These are phyloP conservation scores for Prionace glauca DNA, from an alignment of 2,797 vertebrate genomes.

Conservation along the genomic window DNA sequence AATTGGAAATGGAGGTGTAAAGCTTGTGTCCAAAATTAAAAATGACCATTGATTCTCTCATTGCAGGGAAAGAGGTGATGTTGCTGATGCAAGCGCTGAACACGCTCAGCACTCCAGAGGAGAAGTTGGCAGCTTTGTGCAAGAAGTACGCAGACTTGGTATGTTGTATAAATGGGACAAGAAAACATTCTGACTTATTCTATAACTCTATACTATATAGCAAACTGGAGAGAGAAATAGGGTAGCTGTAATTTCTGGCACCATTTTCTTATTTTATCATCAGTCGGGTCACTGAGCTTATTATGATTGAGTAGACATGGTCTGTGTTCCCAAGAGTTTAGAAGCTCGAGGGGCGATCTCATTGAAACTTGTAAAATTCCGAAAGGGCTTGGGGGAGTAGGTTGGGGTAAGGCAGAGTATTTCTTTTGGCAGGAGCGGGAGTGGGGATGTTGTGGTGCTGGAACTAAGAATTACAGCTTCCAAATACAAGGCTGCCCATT, in stretches of 20 bases:
- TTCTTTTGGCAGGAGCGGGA: not conserved
- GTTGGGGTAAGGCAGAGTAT: not conserved
- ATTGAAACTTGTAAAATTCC: not conserved
- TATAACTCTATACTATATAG: not conserved
- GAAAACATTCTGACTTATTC: not conserved
- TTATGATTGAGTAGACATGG: not conserved
- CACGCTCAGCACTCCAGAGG: constrained; percentile 84
- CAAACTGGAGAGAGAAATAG: not conserved
- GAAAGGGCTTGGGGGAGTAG: not conserved
- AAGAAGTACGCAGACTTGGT: constrained; percentile 98
- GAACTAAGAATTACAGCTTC: no score
- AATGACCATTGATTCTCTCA: constrained; percentile 38
- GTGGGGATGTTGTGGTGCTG: no score
- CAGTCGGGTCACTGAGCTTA: not conserved
- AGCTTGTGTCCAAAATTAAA: not conserved
- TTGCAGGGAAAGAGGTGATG: constrained; percentile 87
- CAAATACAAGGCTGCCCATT: not conserved
- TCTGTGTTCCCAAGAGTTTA: not conserved
- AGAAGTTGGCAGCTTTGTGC: constrained; percentile 94
- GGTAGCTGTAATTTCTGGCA: not conserved
- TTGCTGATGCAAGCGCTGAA: constrained; percentile 95
- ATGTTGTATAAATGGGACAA: constrained; percentile 48
- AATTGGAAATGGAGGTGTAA: constrained; percentile 21
- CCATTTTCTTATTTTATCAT: not conserved
- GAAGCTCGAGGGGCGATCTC: not conserved